Evolutionary conservation across 2,888 invertebrate species (phyloP).

Genomic region (Phytoseiulus persimilis): DNA sequence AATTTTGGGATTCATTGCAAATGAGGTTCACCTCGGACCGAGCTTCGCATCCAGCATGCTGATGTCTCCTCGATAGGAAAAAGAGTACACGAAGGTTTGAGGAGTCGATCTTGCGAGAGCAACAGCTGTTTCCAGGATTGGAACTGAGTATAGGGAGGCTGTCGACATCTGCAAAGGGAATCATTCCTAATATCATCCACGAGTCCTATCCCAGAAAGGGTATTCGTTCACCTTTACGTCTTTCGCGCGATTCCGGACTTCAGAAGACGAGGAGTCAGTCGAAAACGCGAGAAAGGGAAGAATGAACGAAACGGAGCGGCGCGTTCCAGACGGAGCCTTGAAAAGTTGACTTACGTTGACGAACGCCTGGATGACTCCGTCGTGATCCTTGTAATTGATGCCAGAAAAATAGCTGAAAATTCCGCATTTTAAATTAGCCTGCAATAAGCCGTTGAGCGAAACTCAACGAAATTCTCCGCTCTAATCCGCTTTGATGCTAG

Average conservation of each 20-base stretch:
- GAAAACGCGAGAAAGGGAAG: background rate
- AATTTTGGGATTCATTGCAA: background rate
- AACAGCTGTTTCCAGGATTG: conserved; percentile 9
- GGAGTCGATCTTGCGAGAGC: background rate
- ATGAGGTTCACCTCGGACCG: background rate
- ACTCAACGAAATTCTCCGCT: too few species aligned
- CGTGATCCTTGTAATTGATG: conserved; percentile 25
- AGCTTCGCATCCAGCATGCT: conserved; percentile 23
- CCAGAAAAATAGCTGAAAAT: conserved; percentile 34
- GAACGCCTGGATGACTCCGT: conserved; percentile 25
- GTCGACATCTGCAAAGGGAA: conserved; percentile 18
- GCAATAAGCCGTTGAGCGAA: too few species aligned
- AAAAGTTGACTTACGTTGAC: conserved; percentile 1
- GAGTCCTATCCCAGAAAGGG: background rate
- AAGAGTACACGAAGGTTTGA: conserved; percentile 10
- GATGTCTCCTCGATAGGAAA: conserved; percentile 28
- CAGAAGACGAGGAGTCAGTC: background rate
- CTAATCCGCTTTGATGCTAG: too few species aligned
- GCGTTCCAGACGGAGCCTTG: background rate
- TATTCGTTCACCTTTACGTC: background rate
- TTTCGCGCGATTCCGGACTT: background rate
- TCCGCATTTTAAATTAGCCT: background rate
- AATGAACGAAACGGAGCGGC: background rate
- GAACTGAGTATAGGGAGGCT: background rate
- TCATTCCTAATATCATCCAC: background rate